These are phyloP conservation scores for Ibidorhyncha struthersii DNA, from an alignment of 2,113 vertebrate genomes.

Conservation along the genomic window DNA sequence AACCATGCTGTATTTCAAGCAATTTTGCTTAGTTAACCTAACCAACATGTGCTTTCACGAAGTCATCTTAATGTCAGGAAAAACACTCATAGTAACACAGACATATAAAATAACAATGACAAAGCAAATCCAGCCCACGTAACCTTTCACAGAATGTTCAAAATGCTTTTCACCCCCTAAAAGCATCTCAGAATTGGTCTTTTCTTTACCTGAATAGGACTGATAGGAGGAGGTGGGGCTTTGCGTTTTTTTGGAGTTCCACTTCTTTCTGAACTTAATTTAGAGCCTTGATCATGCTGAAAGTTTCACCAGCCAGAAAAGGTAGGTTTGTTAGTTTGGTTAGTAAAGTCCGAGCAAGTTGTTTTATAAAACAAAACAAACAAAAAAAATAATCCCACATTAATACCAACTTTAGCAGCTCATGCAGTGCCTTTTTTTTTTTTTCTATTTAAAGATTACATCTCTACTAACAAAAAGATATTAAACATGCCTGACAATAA, in stretches of 20 bases:
- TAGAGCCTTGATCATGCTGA: conserved; percentile 97
- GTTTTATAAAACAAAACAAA: background rate
- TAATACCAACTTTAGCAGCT: conserved; percentile 59
- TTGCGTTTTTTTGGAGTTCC: conserved; percentile 99
- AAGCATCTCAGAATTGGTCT: conserved; percentile 43
- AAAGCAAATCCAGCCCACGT: background rate
- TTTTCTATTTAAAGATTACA: background rate
- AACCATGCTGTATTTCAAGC: background rate
- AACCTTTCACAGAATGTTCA: background rate
- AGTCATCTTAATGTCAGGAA: background rate
- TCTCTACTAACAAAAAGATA: conserved; percentile 4
- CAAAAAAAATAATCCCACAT: conserved; percentile 10
- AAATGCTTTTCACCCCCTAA: background rate
- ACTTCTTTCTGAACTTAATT: conserved; percentile 95
- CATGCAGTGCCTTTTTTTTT: conserved; percentile 50
- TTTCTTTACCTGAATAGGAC: conserved; percentile 92
- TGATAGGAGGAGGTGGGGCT: conserved; percentile 98
- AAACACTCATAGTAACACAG: background rate
- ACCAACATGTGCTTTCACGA: background rate
- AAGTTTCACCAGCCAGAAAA: conserved; percentile 85
- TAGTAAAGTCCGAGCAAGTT: conserved; percentile 79
- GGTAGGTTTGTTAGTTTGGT: conserved; percentile 83
- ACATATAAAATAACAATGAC: background rate
- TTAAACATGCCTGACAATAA: conserved; percentile 56
- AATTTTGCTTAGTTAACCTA: background rate